These are phyloP conservation scores for Zapornia atra DNA, from an alignment of 2,113 vertebrate genomes.

Conservation along the genomic window DNA sequence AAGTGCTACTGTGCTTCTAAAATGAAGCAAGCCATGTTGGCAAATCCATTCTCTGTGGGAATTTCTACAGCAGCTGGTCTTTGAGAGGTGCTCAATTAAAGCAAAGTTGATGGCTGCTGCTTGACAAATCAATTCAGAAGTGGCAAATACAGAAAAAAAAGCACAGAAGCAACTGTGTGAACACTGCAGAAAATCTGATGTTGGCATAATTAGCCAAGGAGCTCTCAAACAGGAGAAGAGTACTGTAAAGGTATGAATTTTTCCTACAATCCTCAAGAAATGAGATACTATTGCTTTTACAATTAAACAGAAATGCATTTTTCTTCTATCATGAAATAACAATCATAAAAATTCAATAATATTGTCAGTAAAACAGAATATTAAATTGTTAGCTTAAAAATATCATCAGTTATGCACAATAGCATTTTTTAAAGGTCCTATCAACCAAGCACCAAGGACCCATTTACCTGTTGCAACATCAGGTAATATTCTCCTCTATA, in stretches of 20 bases:
- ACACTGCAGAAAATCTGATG: neutral
- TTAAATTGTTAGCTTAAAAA: neutral
- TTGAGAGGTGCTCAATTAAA: slow-evolving; percentile 2
- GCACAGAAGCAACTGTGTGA: neutral
- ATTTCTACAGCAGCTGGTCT: slow-evolving; percentile 31
- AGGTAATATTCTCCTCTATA: neutral
- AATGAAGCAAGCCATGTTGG: neutral
- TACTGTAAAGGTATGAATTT: neutral
- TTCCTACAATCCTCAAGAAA: neutral
- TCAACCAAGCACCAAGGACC: neutral
- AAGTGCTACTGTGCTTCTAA: neutral
- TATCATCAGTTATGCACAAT: neutral
- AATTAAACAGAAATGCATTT: neutral
- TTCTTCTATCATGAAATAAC: neutral
- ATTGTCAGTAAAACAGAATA: neutral
- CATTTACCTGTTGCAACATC: neutral
- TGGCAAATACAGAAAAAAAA: neutral
- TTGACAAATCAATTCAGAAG: slow-evolving; percentile 46
- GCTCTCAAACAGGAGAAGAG: neutral
- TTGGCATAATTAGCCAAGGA: neutral
- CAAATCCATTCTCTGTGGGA: slow-evolving; percentile 23
- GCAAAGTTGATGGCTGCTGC: neutral
- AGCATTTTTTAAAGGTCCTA: neutral
- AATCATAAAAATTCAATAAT: neutral
- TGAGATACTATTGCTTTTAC: neutral